Evolutionary conservation across 2,888 invertebrate species (phyloP), one percentile per base, ranked within the genome.

Genomic region (Lamproptera curius): DNA sequence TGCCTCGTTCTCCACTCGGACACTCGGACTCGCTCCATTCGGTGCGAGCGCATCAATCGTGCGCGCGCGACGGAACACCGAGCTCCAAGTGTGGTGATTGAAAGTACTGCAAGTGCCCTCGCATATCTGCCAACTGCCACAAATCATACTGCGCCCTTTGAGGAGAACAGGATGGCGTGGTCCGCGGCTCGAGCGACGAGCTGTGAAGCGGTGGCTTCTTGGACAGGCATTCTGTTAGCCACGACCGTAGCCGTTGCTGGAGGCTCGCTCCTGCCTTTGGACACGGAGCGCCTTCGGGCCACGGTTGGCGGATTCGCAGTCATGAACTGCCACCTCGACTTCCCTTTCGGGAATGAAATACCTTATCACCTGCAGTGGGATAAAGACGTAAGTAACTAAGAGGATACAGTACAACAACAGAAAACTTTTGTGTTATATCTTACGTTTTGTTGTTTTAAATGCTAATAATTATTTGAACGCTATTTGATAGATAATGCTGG

Each of bases 331-430:
- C 92, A 93, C 63, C 91, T 97, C 62, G 94, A 96, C 80, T 97
- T 96, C 78, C 95, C 96, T 54, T 94, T 95, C 74, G 93, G 94
- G 67, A 92, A 93, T 68, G 92, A 93, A 63, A 94, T 95, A 63
- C 95, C 96, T 6, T 96, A 96, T 77, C 92, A 94, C 65, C 89
- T 97, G 48, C 92, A 94, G 71, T 97, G 97, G 97, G 95, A 93
- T 69, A 96, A 95, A 84, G 94, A 94, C 73, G 95, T 95, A 86
- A 93, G 93, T 57, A 1, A 28, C 11, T n/a, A n/a, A 9, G 14
- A 15, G 34, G 13, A 13, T 35, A 17, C 11, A 8, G 9, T 10
- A 16, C 28, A 35, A 14, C 20, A 14, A 9, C 16, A n/a, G 17
- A 35, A n/a, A 15, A 23, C 28, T 33, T 39, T 26, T 13, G 26